These are phyloP conservation scores for Lepidocolaptes lacrymiger DNA, from an alignment of 2,797 vertebrate species.

Conservation along the genomic window DNA sequence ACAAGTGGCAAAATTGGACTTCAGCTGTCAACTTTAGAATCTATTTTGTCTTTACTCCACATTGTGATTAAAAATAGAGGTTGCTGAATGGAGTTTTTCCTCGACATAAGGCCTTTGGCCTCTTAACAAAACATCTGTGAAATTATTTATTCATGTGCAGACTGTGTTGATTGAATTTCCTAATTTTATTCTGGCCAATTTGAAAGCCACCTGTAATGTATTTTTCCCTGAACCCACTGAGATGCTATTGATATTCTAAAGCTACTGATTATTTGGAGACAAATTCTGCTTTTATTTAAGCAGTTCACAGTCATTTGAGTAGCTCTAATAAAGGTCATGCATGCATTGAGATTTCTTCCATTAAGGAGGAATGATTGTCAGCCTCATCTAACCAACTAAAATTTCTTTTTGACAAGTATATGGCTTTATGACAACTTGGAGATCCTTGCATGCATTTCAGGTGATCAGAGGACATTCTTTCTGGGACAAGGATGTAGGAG, in stretches of 20 bases:
- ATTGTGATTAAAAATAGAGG: background rate
- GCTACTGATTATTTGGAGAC: background rate
- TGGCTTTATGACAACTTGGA: background rate
- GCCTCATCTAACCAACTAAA: background rate
- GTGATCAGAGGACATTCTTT: background rate
- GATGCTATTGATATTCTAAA: background rate
- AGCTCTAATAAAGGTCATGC: background rate
- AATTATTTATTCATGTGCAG: conserved; percentile 4
- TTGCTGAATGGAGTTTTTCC: background rate
- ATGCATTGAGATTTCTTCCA: background rate
- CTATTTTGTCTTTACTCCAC: conserved; percentile 6
- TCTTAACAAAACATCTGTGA: conserved; percentile 27
- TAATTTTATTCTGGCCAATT: conserved; percentile 45
- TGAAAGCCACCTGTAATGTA: conserved; percentile 32
- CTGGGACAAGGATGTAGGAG: background rate
- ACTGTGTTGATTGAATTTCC: conserved; percentile 40
- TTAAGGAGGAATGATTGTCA: background rate
- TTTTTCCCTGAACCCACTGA: background rate
- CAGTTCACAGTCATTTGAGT: background rate
- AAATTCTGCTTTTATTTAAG: conserved; percentile 14
- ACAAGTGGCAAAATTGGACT: background rate
- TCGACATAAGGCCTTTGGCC: background rate
- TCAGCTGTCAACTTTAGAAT: background rate
- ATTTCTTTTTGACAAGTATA: background rate
- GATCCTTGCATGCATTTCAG: background rate